Percentiles rank a stretch among this genome's conserved stretches.
phyloP scores from a whole-genome alignment of 1,140 invertebrate genomes.

The Listronotus bonariensis region DNA sequence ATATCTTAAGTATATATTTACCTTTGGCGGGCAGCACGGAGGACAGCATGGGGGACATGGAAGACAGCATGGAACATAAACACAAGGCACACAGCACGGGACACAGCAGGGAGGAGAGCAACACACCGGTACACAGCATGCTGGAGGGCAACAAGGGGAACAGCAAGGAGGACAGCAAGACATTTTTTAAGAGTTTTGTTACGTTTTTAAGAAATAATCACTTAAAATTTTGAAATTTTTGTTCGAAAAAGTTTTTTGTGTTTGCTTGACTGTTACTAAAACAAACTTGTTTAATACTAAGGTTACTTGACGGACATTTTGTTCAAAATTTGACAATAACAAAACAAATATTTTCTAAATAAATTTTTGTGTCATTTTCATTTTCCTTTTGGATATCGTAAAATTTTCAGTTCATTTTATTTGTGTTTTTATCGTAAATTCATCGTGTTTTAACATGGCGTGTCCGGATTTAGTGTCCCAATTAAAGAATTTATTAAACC shows the following conservation, averaged over 20 bases:
- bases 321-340: background rate
- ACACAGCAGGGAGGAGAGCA: slow-evolving; percentile 38
- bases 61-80: slow-evolving; percentile 18
- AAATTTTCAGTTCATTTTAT: slow-evolving; percentile 20
- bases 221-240: slow-evolving; percentile 34
- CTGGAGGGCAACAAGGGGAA: slow-evolving; percentile 32
- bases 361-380: slow-evolving; percentile 32
- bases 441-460: slow-evolving; percentile 28
- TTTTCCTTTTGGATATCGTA: slow-evolving; percentile 19
- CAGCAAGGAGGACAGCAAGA: slow-evolving; percentile 36
- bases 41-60: slow-evolving; percentile 33
- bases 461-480: slow-evolving; percentile 35
- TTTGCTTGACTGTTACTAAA: slow-evolving; percentile 18
- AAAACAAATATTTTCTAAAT: slow-evolving; percentile 24
- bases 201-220: slow-evolving; percentile 16
- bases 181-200: slow-evolving; percentile 28
- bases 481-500: slow-evolving; percentile 35
- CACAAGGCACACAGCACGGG: slow-evolving; percentile 33
- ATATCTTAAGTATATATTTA: background rate
- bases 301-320: slow-evolving; percentile 9
- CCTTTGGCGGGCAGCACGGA: slow-evolving; percentile 7
- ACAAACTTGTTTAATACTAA: slow-evolving; percentile 2
- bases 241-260: slow-evolving; percentile 1
- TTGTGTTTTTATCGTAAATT: slow-evolving; percentile 27
- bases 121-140: slow-evolving; percentile 32